phyloP scores from a whole-genome alignment of 2,113 vertebrate genomes.

The Turnix velox region DNA sequence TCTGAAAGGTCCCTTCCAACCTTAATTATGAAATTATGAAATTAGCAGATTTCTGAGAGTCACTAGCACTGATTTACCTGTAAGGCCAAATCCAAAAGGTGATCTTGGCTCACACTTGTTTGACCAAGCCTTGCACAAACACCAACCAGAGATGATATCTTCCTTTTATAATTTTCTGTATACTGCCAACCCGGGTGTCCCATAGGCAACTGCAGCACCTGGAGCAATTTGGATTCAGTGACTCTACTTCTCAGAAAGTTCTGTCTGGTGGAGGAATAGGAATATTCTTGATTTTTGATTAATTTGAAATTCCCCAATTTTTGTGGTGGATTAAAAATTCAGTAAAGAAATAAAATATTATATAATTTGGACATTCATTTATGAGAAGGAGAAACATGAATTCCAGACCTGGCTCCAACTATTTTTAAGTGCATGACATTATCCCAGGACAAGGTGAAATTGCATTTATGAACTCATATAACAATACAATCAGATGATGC shows the following conservation, averaged over 20 bases:
- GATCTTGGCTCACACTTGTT: neutral
- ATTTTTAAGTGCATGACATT: neutral
- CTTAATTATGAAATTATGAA: no score
- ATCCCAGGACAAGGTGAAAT: neutral
- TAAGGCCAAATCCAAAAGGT: neutral
- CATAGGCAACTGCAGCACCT: neutral
- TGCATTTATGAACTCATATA: neutral
- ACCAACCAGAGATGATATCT: neutral
- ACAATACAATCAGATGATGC: neutral
- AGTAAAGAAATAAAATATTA: neutral
- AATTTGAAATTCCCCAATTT: neutral
- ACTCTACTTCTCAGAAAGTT: neutral
- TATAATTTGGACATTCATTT: neutral
- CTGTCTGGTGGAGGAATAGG: neutral
- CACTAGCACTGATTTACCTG: neutral
- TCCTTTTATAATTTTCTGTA: neutral
- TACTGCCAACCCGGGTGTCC: neutral
- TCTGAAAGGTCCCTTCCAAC: no score
- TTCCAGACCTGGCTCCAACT: neutral
- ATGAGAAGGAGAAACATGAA: accelerated
- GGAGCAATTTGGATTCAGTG: neutral
- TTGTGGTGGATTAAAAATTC: neutral
- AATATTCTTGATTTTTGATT: neutral
- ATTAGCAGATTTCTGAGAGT: neutral
- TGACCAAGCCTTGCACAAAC: neutral